These are phyloP conservation scores for Bufo gargarizans DNA, from an alignment of 2,113 vertebrate species.

Conservation along the genomic window DNA sequence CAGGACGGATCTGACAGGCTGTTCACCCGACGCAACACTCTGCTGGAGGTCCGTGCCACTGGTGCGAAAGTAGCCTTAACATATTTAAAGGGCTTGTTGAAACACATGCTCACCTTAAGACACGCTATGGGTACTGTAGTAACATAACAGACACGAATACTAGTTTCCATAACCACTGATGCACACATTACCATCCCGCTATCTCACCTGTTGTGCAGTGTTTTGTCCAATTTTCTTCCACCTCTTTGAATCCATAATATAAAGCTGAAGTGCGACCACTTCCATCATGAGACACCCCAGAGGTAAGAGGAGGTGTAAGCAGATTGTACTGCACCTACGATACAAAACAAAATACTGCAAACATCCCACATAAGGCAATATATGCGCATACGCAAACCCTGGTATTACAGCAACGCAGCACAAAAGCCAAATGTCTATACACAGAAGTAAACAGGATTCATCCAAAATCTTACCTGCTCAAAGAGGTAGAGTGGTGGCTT, in stretches of 20 bases:
- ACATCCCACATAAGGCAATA: neutral
- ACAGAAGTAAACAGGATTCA: neutral
- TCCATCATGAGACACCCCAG: constrained; percentile 81
- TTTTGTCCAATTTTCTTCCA: constrained; percentile 98
- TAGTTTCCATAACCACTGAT: no score
- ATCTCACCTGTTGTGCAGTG: constrained; percentile 87
- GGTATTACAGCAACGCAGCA: neutral
- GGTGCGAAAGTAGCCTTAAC: no score
- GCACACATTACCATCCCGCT: no score
- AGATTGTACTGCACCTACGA: constrained; percentile 93
- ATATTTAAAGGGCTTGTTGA: no score
- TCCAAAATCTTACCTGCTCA: constrained; percentile 81
- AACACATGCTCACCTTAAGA: no score
- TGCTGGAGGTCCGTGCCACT: no score
- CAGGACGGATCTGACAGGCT: no score
- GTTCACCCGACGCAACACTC: no score
- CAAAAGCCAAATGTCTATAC: neutral
- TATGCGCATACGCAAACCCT: neutral
- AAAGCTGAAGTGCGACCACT: constrained; percentile 72
- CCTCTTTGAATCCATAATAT: constrained; percentile 96
- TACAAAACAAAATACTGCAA: neutral
- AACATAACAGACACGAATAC: no score
- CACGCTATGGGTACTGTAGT: no score
- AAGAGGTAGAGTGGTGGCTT: constrained; percentile 90
- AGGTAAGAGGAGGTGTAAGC: constrained; percentile 86